These are phyloP conservation scores for Buphagus erythrorhynchus DNA, from an alignment of 2,797 vertebrate genomes.

Conservation along the genomic window DNA sequence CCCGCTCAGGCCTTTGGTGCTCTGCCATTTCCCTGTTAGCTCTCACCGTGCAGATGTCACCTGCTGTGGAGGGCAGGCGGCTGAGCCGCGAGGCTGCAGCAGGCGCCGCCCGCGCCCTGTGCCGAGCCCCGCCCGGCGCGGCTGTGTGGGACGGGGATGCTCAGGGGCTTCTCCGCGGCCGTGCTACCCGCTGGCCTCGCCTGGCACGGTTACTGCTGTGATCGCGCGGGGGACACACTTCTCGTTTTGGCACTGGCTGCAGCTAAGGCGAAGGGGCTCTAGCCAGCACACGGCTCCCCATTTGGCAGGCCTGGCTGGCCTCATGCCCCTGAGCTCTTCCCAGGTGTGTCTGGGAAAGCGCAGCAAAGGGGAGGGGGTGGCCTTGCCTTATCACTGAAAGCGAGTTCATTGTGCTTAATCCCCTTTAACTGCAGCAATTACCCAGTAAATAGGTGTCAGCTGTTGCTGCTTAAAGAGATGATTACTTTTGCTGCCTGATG, in stretches of 20 bases:
- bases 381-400: not conserved
- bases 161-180: fast-evolving
- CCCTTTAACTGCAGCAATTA: conserved; percentile 18
- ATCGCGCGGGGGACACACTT: fast-evolving
- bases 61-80: fast-evolving
- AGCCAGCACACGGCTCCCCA: fast-evolving
- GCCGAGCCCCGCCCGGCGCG: not conserved
- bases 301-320: not conserved
- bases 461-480: conserved; percentile 6
- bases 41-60: fast-evolving
- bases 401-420: not conserved
- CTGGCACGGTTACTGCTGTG: fast-evolving
- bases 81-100: not conserved
- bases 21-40: not conserved
- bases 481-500: conserved; percentile 2
- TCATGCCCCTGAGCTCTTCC: fast-evolving
- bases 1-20: not conserved
- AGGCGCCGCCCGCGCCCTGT: not conserved
- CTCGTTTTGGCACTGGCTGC: fast-evolving
- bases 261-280: fast-evolving
- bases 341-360: not conserved
- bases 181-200: fast-evolving
- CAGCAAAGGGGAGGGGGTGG: not conserved
- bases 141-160: fast-evolving
- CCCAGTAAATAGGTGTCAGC: conserved; percentile 18